Evolutionary conservation across 2,113 vertebrate genomes (phyloP).

Genomic region (Emydura subglobosa): DNA sequence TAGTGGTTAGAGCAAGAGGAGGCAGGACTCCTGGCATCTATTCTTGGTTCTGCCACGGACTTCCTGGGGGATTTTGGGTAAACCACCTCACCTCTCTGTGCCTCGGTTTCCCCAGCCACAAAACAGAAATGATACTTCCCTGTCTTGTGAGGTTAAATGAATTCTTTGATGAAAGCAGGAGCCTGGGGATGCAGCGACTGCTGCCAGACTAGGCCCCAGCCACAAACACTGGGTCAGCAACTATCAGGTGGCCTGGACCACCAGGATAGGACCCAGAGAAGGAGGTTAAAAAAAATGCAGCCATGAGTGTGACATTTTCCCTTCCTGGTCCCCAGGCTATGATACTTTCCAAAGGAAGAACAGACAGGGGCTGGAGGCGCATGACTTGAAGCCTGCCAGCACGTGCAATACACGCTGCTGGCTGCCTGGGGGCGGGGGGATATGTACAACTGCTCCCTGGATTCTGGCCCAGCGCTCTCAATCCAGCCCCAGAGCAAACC

Average conservation of each 20-base stretch:
- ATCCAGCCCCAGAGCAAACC: background rate
- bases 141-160: accelerated
- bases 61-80: background rate
- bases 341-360: no score
- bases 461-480: background rate
- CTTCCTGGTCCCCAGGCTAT: background rate
- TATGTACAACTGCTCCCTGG: background rate
- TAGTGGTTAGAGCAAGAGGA: background rate
- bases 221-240: background rate
- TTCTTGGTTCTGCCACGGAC: background rate
- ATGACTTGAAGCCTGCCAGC: no score
- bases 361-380: background rate
- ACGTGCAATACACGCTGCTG: background rate
- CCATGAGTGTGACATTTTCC: background rate
- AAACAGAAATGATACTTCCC: background rate
- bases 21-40: background rate
- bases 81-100: background rate
- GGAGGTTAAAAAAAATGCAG: background rate
- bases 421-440: no score
- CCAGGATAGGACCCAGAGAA: background rate
- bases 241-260: background rate
- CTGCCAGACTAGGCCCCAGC: accelerated
- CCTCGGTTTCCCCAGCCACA: background rate
- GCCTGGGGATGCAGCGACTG: accelerated
- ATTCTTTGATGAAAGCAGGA: background rate